Conservation (phyloP, 1,140 invertebrate species). For the Drosophila serrata region DNA sequence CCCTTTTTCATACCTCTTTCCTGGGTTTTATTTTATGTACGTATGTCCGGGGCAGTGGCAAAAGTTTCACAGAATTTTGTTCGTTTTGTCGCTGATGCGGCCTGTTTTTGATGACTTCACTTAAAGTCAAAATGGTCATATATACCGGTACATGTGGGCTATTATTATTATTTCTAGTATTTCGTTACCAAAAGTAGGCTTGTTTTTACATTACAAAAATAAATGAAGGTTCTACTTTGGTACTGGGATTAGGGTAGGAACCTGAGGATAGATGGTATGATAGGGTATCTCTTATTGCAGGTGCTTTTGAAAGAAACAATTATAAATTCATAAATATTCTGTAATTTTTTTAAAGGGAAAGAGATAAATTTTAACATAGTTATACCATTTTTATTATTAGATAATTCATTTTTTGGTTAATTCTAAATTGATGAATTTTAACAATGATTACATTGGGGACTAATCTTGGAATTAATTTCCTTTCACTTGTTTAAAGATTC, state of each 20-base stretch:
- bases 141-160: conserved; percentile 66
- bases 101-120: conserved; percentile 79
- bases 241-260: neutral
- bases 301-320: neutral
- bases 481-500: no score
- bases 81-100: conserved; percentile 52
- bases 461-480: neutral
- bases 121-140: conserved; percentile 74
- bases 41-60: conserved; percentile 52
- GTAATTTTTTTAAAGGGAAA: neutral
- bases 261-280: neutral
- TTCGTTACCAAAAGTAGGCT: conserved; percentile 55
- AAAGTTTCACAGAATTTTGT: conserved; percentile 78
- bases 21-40: conserved; percentile 72
- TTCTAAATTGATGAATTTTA: no score
- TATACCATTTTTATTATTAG: neutral
- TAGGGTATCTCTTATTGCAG: conserved; percentile 5
- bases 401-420: neutral
- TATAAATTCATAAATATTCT: fast-evolving
- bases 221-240: conserved; percentile 35
- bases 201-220: conserved; percentile 35
- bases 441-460: no score
- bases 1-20: conserved; percentile 28
- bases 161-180: conserved; percentile 72
- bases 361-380: no score